Evolutionary conservation across 1,140 invertebrate genomes (phyloP), one percentile per base, ranked within the genome.

Genomic region (Leucophenga varia): DNA sequence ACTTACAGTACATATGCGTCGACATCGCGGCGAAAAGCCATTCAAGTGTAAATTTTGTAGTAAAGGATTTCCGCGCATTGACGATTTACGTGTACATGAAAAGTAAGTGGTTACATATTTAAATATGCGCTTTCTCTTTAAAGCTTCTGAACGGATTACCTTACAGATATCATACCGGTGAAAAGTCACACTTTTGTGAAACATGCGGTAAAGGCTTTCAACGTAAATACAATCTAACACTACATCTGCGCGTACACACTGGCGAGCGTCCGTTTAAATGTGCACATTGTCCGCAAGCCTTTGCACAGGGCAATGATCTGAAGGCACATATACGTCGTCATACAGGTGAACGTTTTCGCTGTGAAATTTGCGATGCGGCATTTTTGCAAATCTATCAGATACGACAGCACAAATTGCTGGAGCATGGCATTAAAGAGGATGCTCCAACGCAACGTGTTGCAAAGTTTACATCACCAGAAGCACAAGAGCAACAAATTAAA

Each of bases 101-200:
- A 49, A 45, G 49, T 55, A 36, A 30, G 47, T 54, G 12, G 20
- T 6, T 32, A 10, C 41, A n/a, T 2, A 19, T 25, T 28, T 28
- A 3, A 13, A 38, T 37, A 37, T 25, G n/a, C n/a, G n/a, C n/a
- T n/a, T n/a, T n/a, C n/a, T n/a, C n/a, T n/a, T n/a, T n/a, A n/a
- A n/a, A n/a, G n/a, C 13, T 31, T 38, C 42, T 46, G 3, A 12
- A 10, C 12, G 8, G n/a, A 28, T 49, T 13, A 13, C 16, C 4
- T 40, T 43, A 8, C 16, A 53, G 77, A 21, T 78, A 78, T 57
- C 86, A 89, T 69, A 88, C 86, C 3, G 86, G 85, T 3, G 86
- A 88, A 59, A 88, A 88, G 56, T 86, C 86, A 2, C 72, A 81
- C 77, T 59, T 77, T 2, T 81, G 79, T 55, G 75, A 72, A 2